Percentiles rank a stretch among this genome's conserved stretches.
These are phyloP conservation scores for Coracopsis vasa DNA, from an alignment of 2,113 vertebrate species.

Conservation along the genomic window DNA sequence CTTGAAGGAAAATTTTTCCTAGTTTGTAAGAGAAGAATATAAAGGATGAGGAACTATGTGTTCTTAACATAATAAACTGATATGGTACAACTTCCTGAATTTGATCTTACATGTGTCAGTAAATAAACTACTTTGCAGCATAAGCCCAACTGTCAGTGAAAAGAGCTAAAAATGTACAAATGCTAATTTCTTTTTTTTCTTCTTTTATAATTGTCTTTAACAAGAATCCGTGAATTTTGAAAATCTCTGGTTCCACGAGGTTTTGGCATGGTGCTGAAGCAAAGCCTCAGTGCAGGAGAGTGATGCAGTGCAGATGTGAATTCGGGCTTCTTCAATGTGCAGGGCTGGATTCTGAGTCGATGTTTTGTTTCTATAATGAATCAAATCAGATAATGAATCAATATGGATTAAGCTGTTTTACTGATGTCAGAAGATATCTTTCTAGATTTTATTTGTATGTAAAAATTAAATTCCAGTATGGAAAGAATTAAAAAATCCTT, in stretches of 20 bases:
- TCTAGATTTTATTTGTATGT: neutral
- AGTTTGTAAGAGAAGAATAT: neutral
- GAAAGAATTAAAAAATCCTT: neutral
- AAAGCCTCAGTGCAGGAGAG: neutral
- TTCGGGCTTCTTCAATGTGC: neutral
- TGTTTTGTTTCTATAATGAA: constrained; percentile 40
- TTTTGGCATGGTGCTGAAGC: neutral
- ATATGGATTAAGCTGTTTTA: constrained; percentile 33
- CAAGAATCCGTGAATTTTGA: constrained; percentile 7
- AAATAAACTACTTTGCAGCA: neutral
- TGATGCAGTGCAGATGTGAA: constrained; percentile 51
- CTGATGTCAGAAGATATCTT: constrained; percentile 5
- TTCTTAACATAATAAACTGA: constrained; percentile 32
- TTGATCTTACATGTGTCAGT: neutral
- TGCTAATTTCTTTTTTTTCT: constrained; percentile 41
- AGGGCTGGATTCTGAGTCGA: neutral
- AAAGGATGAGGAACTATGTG: neutral
- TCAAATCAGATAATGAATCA: constrained; percentile 37
- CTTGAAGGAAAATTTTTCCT: constrained; percentile 8
- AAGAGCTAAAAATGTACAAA: constrained; percentile 54
- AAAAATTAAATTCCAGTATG: constrained; percentile 32
- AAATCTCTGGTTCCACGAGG: neutral
- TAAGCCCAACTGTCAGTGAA: constrained; percentile 17
- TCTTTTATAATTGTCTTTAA: constrained; percentile 44
- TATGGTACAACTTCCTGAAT: neutral